Evolutionary conservation across 2,797 vertebrate genomes (phyloP), one percentile per base, ranked within the genome.

Genomic region (Paramormyrops hopkinsi): DNA sequence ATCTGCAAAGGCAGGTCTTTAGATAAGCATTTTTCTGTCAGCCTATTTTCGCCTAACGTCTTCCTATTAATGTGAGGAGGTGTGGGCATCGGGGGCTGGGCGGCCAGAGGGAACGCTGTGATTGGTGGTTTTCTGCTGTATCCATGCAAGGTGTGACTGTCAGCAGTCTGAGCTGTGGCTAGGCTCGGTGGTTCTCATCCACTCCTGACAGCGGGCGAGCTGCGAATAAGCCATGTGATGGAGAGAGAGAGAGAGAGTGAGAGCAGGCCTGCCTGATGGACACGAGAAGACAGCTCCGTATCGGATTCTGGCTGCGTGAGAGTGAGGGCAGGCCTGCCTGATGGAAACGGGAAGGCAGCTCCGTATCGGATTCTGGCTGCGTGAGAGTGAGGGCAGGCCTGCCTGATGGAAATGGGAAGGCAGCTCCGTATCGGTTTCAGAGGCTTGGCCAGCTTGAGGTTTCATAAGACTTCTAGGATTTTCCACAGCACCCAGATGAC

Each of bases 51-150:
- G 90, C 92, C 88, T 90, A 65, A 93, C 93, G 90, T 86, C 88
- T 92, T 95, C 91, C 90, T 87, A 6, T 90, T 90, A 51, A 92
- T 83, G 88, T 48, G 87, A 9, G 11, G 76, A 90, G 94, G 95
- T 96, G 56, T 96, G 94, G 95, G 90, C 90, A 91, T 89, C 87
- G 91, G 73, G 6, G 88, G 56, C 53, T 90, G 65, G 92, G 92
- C 92, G 84, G 93, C 94, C 41, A 59, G 91, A 48, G 92, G 92
- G 94, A 92, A 93, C 90, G 90, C 94, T 94, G 93, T 95, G 95
- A 96, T 96, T 96, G 95, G 96, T 92, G 92, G 93, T 94, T 94
- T 93, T 93, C 94, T 91, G 92, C 95, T 95, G 95, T 96, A 94
- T 96, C 95, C 93, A 96, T 94, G 96, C 92, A 91, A 93, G 93